A percentile compares a stretch with the other conserved stretches of the same genome.
These are phyloP conservation scores for Microctonus brassicae DNA, from an alignment of 2,888 invertebrate genomes.

Conservation along the genomic window DNA sequence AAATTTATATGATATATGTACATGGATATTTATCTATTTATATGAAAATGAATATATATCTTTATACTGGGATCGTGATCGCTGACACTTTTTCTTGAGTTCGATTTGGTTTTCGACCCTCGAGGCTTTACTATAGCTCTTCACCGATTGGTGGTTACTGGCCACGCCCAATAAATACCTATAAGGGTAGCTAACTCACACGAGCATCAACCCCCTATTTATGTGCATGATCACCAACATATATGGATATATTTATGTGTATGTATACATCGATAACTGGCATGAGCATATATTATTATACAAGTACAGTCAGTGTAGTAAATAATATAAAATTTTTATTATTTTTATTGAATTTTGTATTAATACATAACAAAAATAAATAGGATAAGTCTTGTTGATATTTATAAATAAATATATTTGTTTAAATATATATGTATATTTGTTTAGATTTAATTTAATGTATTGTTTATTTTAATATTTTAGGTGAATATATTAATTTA, in stretches of 20 bases:
- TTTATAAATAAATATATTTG: too few species aligned
- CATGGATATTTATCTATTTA: too few species aligned
- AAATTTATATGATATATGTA: too few species aligned
- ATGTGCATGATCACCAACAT: slow-evolving; percentile 44
- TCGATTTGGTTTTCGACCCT: slow-evolving; percentile 42
- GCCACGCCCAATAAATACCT: slow-evolving; percentile 66
- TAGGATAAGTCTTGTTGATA: slow-evolving; percentile 22
- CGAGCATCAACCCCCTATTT: slow-evolving; percentile 63
- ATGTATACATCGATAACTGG: background rate
- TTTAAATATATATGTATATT: too few species aligned
- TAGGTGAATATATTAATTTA: too few species aligned
- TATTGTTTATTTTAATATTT: too few species aligned
- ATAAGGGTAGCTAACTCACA: slow-evolving; percentile 49
- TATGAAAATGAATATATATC: background rate
- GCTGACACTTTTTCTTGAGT: slow-evolving; percentile 12
- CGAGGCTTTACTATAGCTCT: slow-evolving; percentile 49
- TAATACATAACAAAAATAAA: slow-evolving; percentile 41
- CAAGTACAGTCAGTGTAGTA: too few species aligned
- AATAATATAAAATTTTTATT: too few species aligned
- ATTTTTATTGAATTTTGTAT: too few species aligned
- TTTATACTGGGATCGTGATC: slow-evolving; percentile 5
- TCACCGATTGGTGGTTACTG: slow-evolving; percentile 63
- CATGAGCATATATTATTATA: too few species aligned
- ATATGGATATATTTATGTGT: background rate
- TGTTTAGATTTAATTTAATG: too few species aligned